These are phyloP conservation scores for Myocastor coypus DNA, from an alignment of 2,113 vertebrate genomes.

Conservation along the genomic window DNA sequence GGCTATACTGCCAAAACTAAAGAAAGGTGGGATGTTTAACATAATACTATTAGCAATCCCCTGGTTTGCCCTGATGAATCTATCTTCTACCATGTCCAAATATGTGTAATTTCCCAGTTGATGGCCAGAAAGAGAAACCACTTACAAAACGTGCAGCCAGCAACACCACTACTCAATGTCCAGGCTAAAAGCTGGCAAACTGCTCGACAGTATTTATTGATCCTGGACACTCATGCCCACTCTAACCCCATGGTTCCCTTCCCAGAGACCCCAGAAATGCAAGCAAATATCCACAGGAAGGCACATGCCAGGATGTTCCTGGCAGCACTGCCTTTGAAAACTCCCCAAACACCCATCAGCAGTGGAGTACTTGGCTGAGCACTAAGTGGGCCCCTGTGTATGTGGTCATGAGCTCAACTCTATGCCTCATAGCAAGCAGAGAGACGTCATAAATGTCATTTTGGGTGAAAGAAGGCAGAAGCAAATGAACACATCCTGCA, in stretches of 20 bases:
- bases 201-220: background rate
- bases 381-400: rapidly evolving
- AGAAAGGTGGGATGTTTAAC: constrained; percentile 77
- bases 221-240: rapidly evolving
- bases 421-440: background rate
- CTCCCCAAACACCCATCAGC: background rate
- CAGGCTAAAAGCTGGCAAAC: background rate
- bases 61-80: constrained; percentile 70
- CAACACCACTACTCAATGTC: background rate
- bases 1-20: constrained; percentile 84
- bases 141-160: background rate
- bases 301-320: rapidly evolving
- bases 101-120: constrained; percentile 63
- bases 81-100: constrained; percentile 63
- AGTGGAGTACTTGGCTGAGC: rapidly evolving
- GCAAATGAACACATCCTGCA: rapidly evolving
- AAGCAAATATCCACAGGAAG: background rate
- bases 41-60: constrained; percentile 83
- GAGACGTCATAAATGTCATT: background rate
- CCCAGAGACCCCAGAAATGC: background rate
- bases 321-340: background rate
- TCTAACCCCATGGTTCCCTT: background rate
- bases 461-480: background rate
- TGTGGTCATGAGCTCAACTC: rapidly evolving
- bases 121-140: constrained; percentile 52